Percentiles rank a stretch among this genome's conserved stretches.
Conservation (phyloP, 2,888 invertebrate genomes). For the Melikaiella ostensackeni region DNA sequence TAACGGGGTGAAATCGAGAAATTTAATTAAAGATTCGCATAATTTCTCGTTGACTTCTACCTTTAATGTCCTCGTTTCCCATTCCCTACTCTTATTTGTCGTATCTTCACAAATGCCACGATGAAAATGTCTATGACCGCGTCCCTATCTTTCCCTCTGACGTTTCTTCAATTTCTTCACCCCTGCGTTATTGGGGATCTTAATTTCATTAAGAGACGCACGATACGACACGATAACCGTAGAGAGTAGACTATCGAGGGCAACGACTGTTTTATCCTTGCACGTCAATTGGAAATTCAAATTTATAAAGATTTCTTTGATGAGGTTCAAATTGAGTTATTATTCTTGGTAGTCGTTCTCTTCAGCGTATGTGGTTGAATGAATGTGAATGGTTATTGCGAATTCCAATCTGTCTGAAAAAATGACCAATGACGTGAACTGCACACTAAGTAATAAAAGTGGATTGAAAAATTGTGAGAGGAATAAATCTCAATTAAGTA, state of each 20-base stretch:
- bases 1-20: conserved; percentile 63
- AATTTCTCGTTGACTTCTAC: conserved; percentile 60
- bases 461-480: background rate
- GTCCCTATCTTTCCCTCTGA: conserved; percentile 34
- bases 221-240: conserved; percentile 52
- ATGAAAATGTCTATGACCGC: conserved; percentile 56
- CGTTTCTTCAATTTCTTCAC: conserved; percentile 28
- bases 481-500: background rate
- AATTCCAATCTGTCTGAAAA: conserved; percentile 15
- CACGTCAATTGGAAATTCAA: conserved; percentile 6
- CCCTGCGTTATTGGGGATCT: conserved; percentile 54
- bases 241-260: conserved; percentile 48
- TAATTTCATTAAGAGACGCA: conserved; percentile 57
- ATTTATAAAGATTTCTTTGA: conserved; percentile 21
- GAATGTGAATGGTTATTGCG: background rate
- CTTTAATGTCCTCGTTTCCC: conserved; percentile 59
- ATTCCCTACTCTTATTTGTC: conserved; percentile 57
- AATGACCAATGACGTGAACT: background rate
- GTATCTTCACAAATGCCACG: conserved; percentile 42
- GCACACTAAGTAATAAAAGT: background rate
- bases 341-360: background rate
- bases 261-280: conserved; percentile 47
- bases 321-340: conserved; percentile 20
- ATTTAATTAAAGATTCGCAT: conserved; percentile 65
- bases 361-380: background rate